Percentiles rank a stretch among this genome's conserved stretches.
phyloP scores from a whole-genome alignment of 2,888 invertebrate genomes.

The Bellardia bayeri region DNA sequence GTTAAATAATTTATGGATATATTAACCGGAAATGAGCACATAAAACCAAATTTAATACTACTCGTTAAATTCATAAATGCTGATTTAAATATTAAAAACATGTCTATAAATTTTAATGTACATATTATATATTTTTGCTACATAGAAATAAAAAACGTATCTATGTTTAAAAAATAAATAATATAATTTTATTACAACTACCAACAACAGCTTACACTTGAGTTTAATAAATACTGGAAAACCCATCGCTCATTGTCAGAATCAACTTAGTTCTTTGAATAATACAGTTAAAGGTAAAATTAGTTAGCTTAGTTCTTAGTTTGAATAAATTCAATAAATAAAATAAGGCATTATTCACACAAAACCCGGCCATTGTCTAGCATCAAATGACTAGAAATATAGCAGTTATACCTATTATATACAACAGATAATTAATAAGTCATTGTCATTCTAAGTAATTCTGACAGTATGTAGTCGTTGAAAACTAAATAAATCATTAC shows the following conservation, averaged over 20 bases:
- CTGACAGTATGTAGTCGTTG: no score
- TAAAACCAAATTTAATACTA: conserved; percentile 4
- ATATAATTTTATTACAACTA: conserved; percentile 1
- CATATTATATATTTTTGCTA: not conserved
- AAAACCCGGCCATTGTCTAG: no score
- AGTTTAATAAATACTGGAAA: not conserved
- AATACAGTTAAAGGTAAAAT: no score
- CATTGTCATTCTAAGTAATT: no score
- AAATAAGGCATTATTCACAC: no score
- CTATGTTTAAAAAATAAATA: not conserved
- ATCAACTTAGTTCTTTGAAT: not conserved
- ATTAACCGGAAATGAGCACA: not conserved
- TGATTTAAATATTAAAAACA: not conserved
- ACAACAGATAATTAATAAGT: no score
- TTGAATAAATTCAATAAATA: no score
- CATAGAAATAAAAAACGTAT: not conserved
- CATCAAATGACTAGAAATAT: no score
- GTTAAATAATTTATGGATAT: not conserved
- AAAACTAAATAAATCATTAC: no score
- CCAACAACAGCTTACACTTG: not conserved
- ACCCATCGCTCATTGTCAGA: conserved; percentile 10
- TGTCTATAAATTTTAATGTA: not conserved
- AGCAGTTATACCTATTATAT: no score
- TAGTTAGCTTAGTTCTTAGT: no score
- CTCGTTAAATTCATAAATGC: conserved; percentile 15